Percentiles rank a stretch among this genome's conserved stretches.
phyloP scores from a whole-genome alignment of 1,140 invertebrate species.

The Drusus annulatus region DNA sequence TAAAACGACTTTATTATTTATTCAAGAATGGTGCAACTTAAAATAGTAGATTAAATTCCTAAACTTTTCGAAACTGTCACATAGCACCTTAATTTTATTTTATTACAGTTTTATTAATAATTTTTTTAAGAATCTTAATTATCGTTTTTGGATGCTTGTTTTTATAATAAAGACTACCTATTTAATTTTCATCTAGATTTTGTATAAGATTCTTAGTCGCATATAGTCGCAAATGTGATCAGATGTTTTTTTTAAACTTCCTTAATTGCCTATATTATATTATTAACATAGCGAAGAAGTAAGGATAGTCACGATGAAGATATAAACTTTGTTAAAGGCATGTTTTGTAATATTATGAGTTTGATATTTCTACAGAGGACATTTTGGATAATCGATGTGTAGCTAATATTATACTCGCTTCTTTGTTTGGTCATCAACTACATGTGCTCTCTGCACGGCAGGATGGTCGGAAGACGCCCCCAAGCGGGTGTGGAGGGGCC shows the following conservation, averaged over 20 bases:
- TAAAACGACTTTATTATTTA: too few species aligned
- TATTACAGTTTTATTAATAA: neutral
- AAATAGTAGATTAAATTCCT: neutral
- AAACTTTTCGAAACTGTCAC: neutral
- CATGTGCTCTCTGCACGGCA: too few species aligned
- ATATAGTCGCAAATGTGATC: constrained; percentile 42
- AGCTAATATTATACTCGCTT: constrained; percentile 10
- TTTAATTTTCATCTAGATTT: constrained; percentile 30
- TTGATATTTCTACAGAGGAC: neutral
- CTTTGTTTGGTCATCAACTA: too few species aligned
- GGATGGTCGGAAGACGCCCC: too few species aligned
- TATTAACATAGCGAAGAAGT: constrained; percentile 24
- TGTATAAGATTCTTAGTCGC: constrained; percentile 30
- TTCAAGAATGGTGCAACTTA: too few species aligned
- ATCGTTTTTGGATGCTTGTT: constrained; percentile 28
- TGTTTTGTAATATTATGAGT: constrained; percentile 8
- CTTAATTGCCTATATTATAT: constrained; percentile 22
- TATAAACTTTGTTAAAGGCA: constrained; percentile 22
- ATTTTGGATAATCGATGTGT: constrained; percentile 8
- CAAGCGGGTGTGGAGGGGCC: too few species aligned
- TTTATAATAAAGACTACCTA: neutral
- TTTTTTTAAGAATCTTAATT: constrained; percentile 9
- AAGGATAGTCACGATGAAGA: constrained; percentile 10
- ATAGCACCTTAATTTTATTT: neutral
- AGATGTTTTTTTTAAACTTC: constrained; percentile 27